phyloP scores from a whole-genome alignment of 1,140 invertebrate genomes.

The Manduca sexta region DNA sequence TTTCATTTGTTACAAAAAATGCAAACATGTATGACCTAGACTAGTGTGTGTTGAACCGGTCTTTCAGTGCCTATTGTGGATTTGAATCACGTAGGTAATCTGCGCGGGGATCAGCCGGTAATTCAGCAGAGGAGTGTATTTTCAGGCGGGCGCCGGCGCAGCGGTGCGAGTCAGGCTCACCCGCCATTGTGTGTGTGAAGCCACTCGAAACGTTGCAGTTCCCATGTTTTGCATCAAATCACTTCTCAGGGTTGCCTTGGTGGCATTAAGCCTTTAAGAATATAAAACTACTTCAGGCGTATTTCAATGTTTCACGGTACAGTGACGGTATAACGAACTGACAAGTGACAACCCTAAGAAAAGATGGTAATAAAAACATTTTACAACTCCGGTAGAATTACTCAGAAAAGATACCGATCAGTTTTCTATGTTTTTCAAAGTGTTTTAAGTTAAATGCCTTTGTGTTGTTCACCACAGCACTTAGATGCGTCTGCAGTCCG shows the following conservation, averaged over 20 bases:
- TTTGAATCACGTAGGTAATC: neutral
- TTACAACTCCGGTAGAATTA: no score
- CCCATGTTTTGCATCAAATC: conserved; percentile 42
- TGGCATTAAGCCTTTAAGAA: neutral
- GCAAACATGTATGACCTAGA: no score
- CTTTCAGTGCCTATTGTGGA: neutral
- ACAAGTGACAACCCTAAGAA: neutral
- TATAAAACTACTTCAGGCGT: no score
- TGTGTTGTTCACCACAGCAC: neutral
- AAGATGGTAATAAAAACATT: no score
- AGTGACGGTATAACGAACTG: neutral
- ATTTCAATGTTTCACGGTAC: neutral
- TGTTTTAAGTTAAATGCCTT: conserved; percentile 1
- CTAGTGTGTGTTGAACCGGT: no score
- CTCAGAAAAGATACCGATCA: conserved; percentile 3
- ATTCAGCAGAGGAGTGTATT: conserved; percentile 24
- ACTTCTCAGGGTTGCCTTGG: conserved; percentile 18
- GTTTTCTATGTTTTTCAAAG: conserved; percentile 6
- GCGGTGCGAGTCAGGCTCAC: conserved; percentile 50
- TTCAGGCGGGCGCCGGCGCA: conserved; percentile 40
- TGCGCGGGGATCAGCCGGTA: neutral
- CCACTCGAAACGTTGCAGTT: conserved; percentile 45
- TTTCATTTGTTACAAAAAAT: no score
- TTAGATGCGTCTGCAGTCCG: no score
- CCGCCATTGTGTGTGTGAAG: conserved; percentile 56